Evolutionary conservation across 2,888 invertebrate genomes (phyloP).

Genomic region (Amphipyra berbera): DNA sequence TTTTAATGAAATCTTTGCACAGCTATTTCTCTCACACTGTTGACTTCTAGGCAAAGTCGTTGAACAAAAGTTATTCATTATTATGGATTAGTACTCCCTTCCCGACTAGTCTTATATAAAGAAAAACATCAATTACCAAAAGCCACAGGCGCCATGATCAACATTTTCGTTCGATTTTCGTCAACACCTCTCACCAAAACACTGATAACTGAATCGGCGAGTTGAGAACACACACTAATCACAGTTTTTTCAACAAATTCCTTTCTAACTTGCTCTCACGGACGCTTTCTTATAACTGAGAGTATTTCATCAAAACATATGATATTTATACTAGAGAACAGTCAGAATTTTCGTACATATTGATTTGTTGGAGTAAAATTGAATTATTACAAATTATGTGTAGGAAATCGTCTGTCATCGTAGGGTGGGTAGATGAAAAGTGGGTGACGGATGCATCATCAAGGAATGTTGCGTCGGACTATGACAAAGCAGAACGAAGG

Average conservation of each 20-base stretch:
- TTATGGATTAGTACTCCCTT: too few species aligned
- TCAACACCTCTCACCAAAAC: conserved; percentile 34
- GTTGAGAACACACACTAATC: conserved; percentile 22
- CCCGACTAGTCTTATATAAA: too few species aligned
- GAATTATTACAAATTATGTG: conserved; percentile 30
- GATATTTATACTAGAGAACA: conserved; percentile 46
- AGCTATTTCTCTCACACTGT: too few species aligned
- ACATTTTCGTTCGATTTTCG: conserved; percentile 42
- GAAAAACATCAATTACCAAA: conserved; percentile 45
- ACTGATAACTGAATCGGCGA: conserved; percentile 13
- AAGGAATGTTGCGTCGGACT: not conserved
- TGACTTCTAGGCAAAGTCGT: too few species aligned
- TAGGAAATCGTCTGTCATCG: conserved; percentile 8
- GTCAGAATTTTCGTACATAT: conserved; percentile 20
- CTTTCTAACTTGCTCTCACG: conserved; percentile 37
- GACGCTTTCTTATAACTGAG: conserved; percentile 54
- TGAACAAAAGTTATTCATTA: too few species aligned
- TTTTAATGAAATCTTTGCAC: too few species aligned
- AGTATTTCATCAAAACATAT: conserved; percentile 31
- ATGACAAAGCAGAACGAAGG: not conserved
- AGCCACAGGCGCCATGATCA: conserved; percentile 55
- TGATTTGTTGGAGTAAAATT: conserved; percentile 27
- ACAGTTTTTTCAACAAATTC: conserved; percentile 39
- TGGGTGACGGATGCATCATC: conserved; percentile 37
- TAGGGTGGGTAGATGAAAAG: conserved; percentile 2